Evolutionary conservation across 1,140 invertebrate genomes (phyloP).

Genomic region (Battus philenor): DNA sequence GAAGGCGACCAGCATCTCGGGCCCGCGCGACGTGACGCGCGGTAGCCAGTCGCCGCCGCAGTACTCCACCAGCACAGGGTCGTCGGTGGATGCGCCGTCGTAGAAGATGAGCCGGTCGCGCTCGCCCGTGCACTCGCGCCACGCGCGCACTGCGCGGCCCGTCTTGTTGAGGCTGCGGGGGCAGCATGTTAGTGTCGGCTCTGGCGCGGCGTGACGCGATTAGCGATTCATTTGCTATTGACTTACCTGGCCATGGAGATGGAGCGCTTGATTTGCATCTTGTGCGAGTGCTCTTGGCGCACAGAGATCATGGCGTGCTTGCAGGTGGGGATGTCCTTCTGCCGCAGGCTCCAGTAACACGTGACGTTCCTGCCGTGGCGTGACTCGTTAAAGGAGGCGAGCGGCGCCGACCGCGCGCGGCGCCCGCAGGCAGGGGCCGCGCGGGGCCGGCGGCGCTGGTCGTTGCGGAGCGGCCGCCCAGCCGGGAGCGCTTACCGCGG

Average conservation of each 20-base stretch:
- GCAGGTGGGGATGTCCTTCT: constrained; percentile 89
- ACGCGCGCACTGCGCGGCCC: constrained; percentile 82
- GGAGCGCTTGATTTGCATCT: constrained; percentile 83
- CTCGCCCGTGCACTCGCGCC: constrained; percentile 88
- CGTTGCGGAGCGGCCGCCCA: neutral
- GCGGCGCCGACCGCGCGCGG: no score
- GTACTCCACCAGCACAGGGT: constrained; percentile 89
- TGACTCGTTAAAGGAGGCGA: no score
- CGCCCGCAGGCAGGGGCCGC: no score
- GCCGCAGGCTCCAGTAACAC: constrained; percentile 87
- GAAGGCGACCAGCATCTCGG: constrained; percentile 91
- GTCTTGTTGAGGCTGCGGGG: constrained; percentile 79
- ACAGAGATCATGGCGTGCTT: constrained; percentile 93
- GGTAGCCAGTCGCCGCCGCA: constrained; percentile 91
- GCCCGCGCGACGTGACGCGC: constrained; percentile 82
- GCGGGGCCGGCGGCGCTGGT: no score
- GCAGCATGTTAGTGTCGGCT: no score
- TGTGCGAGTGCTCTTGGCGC: constrained; percentile 82
- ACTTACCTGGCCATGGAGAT: constrained; percentile 75
- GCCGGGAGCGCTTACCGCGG: constrained; percentile 67
- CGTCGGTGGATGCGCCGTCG: constrained; percentile 87
- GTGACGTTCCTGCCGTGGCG: constrained; percentile 84
- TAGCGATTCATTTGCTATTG: neutral
- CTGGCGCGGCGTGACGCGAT: neutral
- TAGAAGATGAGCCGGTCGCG: constrained; percentile 90